Evolutionary conservation across 2,797 vertebrate genomes (phyloP), one percentile per base, ranked within the genome.

Genomic region (Rhabdophis nuchalis): DNA sequence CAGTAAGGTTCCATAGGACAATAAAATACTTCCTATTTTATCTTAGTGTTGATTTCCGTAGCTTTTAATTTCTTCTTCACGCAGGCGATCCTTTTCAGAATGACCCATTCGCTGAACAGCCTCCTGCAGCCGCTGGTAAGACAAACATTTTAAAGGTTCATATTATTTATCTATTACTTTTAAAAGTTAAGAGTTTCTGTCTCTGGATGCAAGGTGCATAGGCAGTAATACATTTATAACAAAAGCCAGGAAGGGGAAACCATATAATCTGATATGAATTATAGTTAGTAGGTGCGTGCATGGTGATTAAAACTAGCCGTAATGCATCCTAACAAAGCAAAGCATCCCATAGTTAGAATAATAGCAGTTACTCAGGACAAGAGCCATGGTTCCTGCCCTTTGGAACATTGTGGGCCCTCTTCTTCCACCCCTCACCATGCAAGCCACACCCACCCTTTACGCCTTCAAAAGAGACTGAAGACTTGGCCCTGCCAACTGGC

Each of bases 21-120:
- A n/a, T n/a, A n/a, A n/a, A n/a, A n/a, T 12, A 25, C 10, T 46
- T 41, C 72, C 72, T 46, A 5, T 46, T 82, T 82, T 36, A 72
- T 41, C 72, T 46, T 82, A 25, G 20, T 46, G 72, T 46, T 82
- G 36, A 25, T 82, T 46, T 46, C 41, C 12, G 8, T 46, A 25
- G 20, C 72, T 82, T 82, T 82, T 82, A 12, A 41, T 46, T 82
- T 41, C 93, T 93, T 92, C 91, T 46, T 90, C 93, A 54, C 57
- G 1, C 93, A 99, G 99, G 98, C 92, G 99, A 99, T 95, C 99
- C 99, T 9, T 99, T 99, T 97, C 98, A 99, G 97, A 98, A 98
- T 29, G 99, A 99, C 93, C 99, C 99, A 88, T 99, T 99, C 96
- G 97, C 98, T 94, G 99, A 99, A 92, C 98, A 98, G 7, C 97